Evolutionary conservation across 2,113 vertebrate species (phyloP), one percentile per base, ranked within the genome.

Genomic region (Cromileptes altivelis): DNA sequence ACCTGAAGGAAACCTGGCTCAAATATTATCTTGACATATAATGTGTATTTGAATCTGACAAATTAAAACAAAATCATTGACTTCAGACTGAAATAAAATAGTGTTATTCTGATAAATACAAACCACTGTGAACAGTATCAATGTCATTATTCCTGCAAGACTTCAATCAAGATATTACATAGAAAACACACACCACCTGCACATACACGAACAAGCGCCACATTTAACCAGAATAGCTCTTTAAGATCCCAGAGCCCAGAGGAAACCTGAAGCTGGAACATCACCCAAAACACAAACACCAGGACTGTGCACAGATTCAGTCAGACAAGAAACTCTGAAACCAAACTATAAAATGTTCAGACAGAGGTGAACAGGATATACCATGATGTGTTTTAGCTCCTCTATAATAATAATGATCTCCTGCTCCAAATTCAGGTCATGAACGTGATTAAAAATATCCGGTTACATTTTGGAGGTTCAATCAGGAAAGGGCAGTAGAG

Each of bases 281-380:
- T 56, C 53, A 33, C 73, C 72, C 33, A 9, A 63, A 68, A 73
- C 49, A 64, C 47, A 80, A 63, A 40, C 53, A 47, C 25, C 60
- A 61, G 60, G 52, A 60, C 53, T 47, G 78, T 19, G 55, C 84
- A 88, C 78, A 70, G 73, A 81, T 61, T 27, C 6, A 14, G 14
- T 56, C 10, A 21, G 2, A 9, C 3, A 57, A 18, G 15, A 56
- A 42, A 13, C 7, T 17, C 7, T 4, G 15, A 30, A 60, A 61
- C 14, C 7, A 62, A 37, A 62, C 25, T 4, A 9, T 14, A 19
- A 40, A 30, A 52, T 25, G 11, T 23, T 49, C 27, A 53, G 25
- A 19, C 23, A 60, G 37, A 23, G 19, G 25, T 14, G 4, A 13
- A 69, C 0, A 25, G 5, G 9, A 12, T 33, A 19, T 12, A 52